Base-by-base conservation (phyloP, 2,888 invertebrate species). In the Patella caerulea region DNA sequence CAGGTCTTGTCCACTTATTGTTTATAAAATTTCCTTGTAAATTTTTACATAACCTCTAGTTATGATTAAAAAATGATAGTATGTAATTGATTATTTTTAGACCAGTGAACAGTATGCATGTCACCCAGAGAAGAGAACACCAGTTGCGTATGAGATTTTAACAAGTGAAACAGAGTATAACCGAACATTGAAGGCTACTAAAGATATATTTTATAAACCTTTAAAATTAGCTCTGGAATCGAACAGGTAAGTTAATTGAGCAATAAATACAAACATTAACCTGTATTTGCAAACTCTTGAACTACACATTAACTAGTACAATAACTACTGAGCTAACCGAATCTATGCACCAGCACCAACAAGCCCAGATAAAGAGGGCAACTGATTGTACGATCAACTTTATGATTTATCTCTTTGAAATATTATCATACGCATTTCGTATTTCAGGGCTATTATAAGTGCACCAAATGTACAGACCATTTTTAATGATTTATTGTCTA, bases 401-500 rank as follows among this genome's bases (percentile, higher is more conserved):
- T 45, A 0, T 45, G 7, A 7, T 45, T 45, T 45, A 29, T 45
- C 45, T 7, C 45, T 45, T 45, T 34, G 17, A 65, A 17, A n/a
- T 14, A 59, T 7, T 9, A 34, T 19, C 12, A 29, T 29, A n/a
- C 74, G 14, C 52, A 7, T 73, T 59, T 72, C 34, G 53, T 55
- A 77, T 86, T 88, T 54, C 84, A 90, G 90, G 75, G 88, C 89
- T 14, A 89, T 91, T 69, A 83, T 90, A 24, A 89, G 90, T 80
- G 83, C 86, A 52, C 88, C 88, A 78, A 90, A 90, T 78, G 79
- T 90, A 9, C 89, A 90, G 84, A 88, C 88, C 54, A 90, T 91
- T 71, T 91, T 91, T 80, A 84, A 87, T 24, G 91, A 91, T 80
- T 77, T 87, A 45, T 82, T 90, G 79, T 84, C 82, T 65, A 87